phyloP scores from a whole-genome alignment of 2,888 invertebrate species.

The Erebia palarica region DNA sequence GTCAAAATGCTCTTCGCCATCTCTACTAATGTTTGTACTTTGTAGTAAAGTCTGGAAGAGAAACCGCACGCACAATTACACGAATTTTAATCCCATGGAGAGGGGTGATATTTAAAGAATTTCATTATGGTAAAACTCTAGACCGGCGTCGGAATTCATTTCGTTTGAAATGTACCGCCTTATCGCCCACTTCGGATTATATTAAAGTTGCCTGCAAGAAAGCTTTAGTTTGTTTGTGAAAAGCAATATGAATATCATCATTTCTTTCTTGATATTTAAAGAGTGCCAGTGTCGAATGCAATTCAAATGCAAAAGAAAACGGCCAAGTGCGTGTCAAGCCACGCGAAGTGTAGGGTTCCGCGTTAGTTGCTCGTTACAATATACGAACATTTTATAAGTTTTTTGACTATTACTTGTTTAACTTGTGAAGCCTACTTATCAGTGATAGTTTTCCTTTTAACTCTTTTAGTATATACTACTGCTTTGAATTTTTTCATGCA shows the following conservation, averaged over 20 bases:
- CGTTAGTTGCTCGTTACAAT: no score
- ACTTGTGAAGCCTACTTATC: no score
- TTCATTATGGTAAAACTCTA: constrained; percentile 75
- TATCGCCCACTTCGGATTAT: constrained; percentile 61
- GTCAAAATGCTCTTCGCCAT: not conserved
- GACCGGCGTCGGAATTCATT: constrained; percentile 67
- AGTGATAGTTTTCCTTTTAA: no score
- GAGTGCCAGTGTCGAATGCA: not conserved
- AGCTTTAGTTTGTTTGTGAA: constrained; percentile 52
- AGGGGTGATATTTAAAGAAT: constrained; percentile 73
- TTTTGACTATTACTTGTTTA: no score
- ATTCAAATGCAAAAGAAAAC: not conserved
- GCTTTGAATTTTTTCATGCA: no score
- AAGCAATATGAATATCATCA: constrained; percentile 10
- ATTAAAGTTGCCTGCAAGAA: constrained; percentile 66
- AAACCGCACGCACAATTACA: constrained; percentile 61
- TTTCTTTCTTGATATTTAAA: not conserved
- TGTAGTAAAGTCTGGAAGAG: constrained; percentile 25
- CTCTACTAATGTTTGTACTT: not conserved
- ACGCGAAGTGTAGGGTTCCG: no score
- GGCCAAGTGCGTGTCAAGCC: not conserved
- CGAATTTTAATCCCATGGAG: constrained; percentile 70
- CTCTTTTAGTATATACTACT: no score
- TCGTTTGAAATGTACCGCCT: constrained; percentile 62
- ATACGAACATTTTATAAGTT: no score